These are phyloP conservation scores for Hyppa rectilinea DNA, from an alignment of 2,888 invertebrate genomes.

Conservation along the genomic window DNA sequence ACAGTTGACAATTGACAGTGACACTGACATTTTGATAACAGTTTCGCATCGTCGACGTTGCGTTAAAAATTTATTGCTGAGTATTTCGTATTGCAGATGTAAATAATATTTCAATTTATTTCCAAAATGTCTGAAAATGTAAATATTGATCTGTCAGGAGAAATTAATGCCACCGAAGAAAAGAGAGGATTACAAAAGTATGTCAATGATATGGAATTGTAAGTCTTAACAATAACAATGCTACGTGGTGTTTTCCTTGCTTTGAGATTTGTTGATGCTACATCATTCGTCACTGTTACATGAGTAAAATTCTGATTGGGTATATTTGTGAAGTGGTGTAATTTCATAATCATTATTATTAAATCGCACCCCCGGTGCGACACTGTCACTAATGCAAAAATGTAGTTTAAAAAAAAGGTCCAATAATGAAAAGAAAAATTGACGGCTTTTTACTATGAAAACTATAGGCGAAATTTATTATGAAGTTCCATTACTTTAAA, in stretches of 20 bases:
- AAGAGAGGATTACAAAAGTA: conserved; percentile 89
- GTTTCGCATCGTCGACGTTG: conserved; percentile 13
- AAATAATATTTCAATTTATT: not conserved
- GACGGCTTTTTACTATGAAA: not conserved
- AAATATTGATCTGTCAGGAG: conserved; percentile 87
- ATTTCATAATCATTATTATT: no score
- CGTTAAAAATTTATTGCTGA: not conserved
- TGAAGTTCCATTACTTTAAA: not conserved
- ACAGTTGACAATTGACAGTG: not conserved
- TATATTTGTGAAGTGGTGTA: not conserved
- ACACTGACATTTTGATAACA: conserved; percentile 15
- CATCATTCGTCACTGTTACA: conserved; percentile 54
- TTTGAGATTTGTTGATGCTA: conserved; percentile 47
- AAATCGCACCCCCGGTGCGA: no score
- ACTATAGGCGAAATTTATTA: not conserved
- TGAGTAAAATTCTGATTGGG: conserved; percentile 14
- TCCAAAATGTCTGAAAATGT: conserved; percentile 87
- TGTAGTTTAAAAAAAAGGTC: no score
- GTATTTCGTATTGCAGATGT: not conserved
- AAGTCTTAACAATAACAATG: conserved; percentile 78
- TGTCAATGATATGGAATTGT: conserved; percentile 89
- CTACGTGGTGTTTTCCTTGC: conserved; percentile 75
- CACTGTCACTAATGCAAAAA: no score
- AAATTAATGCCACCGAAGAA: conserved; percentile 85
- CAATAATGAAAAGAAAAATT: not conserved